Base-by-base conservation (phyloP, 2,888 invertebrate genomes). In the Silvanus unidentatus region DNA sequence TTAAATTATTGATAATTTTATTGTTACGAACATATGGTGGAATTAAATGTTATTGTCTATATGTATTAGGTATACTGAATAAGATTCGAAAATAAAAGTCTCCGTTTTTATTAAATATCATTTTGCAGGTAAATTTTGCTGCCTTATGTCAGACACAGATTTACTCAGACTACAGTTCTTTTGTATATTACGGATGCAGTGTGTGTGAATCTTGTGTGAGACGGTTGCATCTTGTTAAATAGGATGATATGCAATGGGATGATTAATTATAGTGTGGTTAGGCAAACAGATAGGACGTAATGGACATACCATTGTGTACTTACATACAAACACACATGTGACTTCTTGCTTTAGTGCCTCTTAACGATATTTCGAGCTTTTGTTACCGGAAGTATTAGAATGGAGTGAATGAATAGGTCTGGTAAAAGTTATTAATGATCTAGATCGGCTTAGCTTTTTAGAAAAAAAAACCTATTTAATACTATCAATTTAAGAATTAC, bases 221-320 rank as follows among this genome's bases (percentile, higher is more conserved):
- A 50, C 49, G 48, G 50, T 50, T 45, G 50, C 52, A 44, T 42
- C 69, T 70, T 66, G 71, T 71, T 71, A 71, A 66, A 69, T 64
- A 69, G 71, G 69, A 71, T 71, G 71, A 71, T 70, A 71, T 71
- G 70, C 71, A 71, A 52, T 53, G 60, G 60, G 56, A 64, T 71
- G 71, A 71, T 71, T 70, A 71, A 71, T 71, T 63, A 64, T 65
- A 43, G 55, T 68, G 68, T 63, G 68, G 68, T 69, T 65, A 63
- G 58, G 62, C 63, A 59, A 65, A 68, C 66, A 69, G 68, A 69
- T 69, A 66, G 65, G 53, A 57, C 61, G 62, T 66, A 67, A 67
- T 64, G 65, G 66, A 63, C 63, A 61, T 53, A 59, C 54, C 57
- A 58, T 65, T 63, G 60, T 60, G 50, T 53, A 46, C 49, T 37